These are phyloP conservation scores for Parotia lawesii DNA, from an alignment of 2,113 vertebrate species.

Conservation along the genomic window DNA sequence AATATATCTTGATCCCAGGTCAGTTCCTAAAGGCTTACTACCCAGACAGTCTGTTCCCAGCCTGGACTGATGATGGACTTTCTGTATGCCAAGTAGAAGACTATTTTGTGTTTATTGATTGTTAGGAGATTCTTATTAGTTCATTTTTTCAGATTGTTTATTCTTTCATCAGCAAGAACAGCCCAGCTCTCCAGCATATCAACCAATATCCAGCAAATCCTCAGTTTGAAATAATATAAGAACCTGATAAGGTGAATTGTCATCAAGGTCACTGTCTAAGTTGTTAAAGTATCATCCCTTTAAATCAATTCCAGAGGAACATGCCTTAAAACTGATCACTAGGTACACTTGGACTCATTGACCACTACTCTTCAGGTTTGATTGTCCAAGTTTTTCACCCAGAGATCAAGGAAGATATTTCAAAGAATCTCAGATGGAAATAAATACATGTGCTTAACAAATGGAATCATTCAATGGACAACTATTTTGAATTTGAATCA, in stretches of 20 bases:
- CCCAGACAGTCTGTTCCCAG: neutral
- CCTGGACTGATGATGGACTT: neutral
- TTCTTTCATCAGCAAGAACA: neutral
- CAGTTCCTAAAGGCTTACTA: neutral
- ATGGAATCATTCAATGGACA: neutral
- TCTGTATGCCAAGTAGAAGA: neutral
- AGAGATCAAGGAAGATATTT: neutral
- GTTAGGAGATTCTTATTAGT: neutral
- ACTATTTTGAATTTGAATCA: neutral
- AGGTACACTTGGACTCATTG: neutral
- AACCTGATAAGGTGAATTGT: neutral
- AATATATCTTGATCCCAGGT: neutral
- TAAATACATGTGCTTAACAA: neutral
- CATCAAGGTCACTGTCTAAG: rapidly evolving
- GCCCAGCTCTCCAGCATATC: neutral
- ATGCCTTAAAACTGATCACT: neutral
- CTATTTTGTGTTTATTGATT: neutral
- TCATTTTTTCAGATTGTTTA: neutral
- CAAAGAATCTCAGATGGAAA: neutral
- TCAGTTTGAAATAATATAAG: neutral
- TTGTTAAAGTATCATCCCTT: neutral
- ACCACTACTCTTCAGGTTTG: neutral
- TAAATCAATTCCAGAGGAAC: neutral
- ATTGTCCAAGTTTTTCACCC: neutral
- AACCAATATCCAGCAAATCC: neutral